phyloP scores from a whole-genome alignment of 2,797 vertebrate genomes.

The Glossophaga mutica region DNA sequence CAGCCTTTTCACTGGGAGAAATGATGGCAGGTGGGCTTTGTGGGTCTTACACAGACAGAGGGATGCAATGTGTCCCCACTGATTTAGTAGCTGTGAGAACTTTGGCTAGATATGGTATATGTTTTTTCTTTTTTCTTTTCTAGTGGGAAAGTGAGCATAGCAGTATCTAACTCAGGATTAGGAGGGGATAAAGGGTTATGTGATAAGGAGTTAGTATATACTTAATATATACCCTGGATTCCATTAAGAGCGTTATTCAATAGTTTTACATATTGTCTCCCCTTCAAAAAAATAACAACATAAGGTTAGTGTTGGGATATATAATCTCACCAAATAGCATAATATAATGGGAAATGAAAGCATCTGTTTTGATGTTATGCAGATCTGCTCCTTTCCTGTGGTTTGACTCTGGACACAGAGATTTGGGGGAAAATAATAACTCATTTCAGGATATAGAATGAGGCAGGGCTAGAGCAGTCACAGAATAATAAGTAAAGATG shows the following conservation, averaged over 20 bases:
- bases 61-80: background rate
- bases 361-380: background rate
- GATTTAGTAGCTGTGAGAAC: background rate
- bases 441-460: background rate
- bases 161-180: background rate
- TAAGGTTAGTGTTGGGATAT: background rate
- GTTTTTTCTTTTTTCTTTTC: background rate
- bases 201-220: background rate
- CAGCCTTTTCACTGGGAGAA: background rate
- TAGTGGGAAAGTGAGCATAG: background rate
- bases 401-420: background rate
- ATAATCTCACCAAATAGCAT: background rate
- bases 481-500: background rate
- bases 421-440: background rate
- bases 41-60: background rate
- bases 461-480: background rate
- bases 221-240: background rate
- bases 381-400: background rate
- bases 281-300: background rate
- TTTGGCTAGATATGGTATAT: background rate
- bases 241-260: background rate
- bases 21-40: background rate
- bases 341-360: background rate
- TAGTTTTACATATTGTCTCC: background rate
- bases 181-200: background rate